Evolutionary conservation across 2,113 vertebrate species (phyloP).

Genomic region (Nicator chloris): DNA sequence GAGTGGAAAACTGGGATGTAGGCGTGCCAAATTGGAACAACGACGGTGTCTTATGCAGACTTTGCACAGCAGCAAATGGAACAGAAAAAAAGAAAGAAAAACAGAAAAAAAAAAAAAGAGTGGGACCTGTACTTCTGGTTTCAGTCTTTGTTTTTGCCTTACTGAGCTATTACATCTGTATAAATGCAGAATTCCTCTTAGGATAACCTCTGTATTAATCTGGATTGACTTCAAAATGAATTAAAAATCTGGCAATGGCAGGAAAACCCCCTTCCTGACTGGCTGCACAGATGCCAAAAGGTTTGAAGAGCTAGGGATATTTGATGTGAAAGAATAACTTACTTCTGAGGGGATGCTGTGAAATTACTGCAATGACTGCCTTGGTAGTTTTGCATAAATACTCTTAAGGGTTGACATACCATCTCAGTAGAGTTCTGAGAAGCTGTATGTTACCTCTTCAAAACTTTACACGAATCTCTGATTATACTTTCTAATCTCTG

Average conservation of each 20-base stretch:
- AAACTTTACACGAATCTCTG: background rate
- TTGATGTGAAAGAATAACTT: background rate
- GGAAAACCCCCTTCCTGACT: background rate
- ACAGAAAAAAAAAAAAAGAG: accelerated
- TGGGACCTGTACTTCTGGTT: background rate
- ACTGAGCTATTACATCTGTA: background rate
- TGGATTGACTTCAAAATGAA: background rate
- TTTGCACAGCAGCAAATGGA: background rate
- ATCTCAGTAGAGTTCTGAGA: background rate
- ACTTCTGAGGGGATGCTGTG: background rate
- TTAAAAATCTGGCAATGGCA: background rate
- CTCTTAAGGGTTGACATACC: background rate
- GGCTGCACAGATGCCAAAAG: background rate
- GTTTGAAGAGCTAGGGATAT: background rate
- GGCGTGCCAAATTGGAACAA: background rate
- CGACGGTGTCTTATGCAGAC: background rate
- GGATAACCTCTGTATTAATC: background rate
- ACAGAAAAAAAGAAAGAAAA: background rate
- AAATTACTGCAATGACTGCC: background rate
- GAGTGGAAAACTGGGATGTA: background rate
- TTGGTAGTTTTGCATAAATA: background rate
- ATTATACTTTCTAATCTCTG: background rate
- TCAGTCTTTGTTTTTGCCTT: background rate
- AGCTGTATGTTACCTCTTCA: background rate
- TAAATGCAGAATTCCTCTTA: background rate